Evolutionary conservation across 2,888 invertebrate species (phyloP).

Genomic region (Morpho helenor): DNA sequence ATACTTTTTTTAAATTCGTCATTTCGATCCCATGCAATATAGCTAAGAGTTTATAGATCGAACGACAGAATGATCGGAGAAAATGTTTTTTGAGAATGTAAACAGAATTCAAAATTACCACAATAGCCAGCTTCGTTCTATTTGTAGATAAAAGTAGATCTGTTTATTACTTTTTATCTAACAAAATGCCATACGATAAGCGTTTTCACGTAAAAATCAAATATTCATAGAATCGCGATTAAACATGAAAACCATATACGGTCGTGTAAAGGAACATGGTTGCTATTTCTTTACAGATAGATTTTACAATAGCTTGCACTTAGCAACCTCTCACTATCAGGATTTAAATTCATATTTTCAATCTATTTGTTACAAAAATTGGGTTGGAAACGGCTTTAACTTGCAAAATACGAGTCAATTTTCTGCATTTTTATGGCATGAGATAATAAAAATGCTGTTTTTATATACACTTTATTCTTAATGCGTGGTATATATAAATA

Average conservation of each 20-base stretch:
- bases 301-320: background rate
- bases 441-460: slow-evolving; percentile 1
- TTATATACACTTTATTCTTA: background rate
- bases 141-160: slow-evolving; percentile 1
- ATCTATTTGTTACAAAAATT: slow-evolving; percentile 15
- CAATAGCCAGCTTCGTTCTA: too few relatives aligned
- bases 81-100: too few relatives aligned
- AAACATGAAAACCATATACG: slow-evolving; percentile 10
- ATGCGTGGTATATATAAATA: background rate
- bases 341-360: slow-evolving; percentile 14
- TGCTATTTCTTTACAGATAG: background rate
- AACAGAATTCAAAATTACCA: too few relatives aligned
- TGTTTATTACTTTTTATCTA: slow-evolving; percentile 5
- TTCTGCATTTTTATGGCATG: slow-evolving; percentile 4
- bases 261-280: background rate
- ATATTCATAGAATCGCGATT: slow-evolving; percentile 15
- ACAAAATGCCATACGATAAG: slow-evolving; percentile 10
- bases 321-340: slow-evolving; percentile 8
- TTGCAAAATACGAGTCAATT: slow-evolving; percentile 13
- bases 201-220: slow-evolving; percentile 15
- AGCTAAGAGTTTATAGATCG: too few relatives aligned
- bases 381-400: slow-evolving; percentile 10
- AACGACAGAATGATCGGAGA: too few relatives aligned
- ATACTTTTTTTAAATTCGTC: too few relatives aligned
- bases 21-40: too few relatives aligned